Percentiles rank a stretch among this genome's conserved stretches.
These are phyloP conservation scores for Drosophila sordidula DNA, from an alignment of 2,888 invertebrate species.

Conservation along the genomic window DNA sequence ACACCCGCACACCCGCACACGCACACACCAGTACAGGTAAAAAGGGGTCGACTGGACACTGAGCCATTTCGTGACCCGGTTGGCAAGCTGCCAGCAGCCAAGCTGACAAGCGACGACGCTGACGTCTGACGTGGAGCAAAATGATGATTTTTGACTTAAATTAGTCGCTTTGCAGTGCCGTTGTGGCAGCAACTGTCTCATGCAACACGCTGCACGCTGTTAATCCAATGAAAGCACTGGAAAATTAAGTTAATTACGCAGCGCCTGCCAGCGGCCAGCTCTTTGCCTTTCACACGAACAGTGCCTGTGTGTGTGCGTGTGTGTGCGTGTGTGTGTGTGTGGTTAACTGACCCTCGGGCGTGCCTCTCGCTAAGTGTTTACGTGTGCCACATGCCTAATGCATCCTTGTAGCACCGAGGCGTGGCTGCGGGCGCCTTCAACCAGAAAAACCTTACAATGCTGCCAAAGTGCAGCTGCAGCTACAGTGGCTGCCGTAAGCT, in stretches of 20 bases:
- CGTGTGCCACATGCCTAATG: constrained; percentile 72
- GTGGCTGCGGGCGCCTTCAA: constrained; percentile 30
- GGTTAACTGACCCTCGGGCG: constrained; percentile 28
- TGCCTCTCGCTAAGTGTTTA: constrained; percentile 72
- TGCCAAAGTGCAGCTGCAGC: constrained; percentile 37
- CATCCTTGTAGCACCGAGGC: constrained; percentile 23
- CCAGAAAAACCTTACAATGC: constrained; percentile 35
- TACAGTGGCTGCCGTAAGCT: constrained; percentile 17
- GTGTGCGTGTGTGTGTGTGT: constrained; percentile 8
- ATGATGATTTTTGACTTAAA: constrained; percentile 65
- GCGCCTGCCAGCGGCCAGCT: constrained; percentile 36
- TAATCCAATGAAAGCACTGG: constrained; percentile 47
- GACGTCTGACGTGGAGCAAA: constrained; percentile 36
- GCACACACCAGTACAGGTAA: constrained; percentile 4
- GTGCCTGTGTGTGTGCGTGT: neutral
- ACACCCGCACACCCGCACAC: constrained; percentile 18
- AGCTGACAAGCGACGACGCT: constrained; percentile 14
- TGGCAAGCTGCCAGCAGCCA: constrained; percentile 63
- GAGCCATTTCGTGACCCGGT: constrained; percentile 65
- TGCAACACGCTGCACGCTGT: constrained; percentile 21
- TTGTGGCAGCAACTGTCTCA: constrained; percentile 14
- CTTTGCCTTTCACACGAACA: neutral
- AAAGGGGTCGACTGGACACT: constrained; percentile 43
- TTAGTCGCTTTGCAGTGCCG: constrained; percentile 42
- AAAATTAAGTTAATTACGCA: constrained; percentile 66